Base-by-base conservation (phyloP, 2,113 vertebrate genomes). In the Dipodomys spectabilis region DNA sequence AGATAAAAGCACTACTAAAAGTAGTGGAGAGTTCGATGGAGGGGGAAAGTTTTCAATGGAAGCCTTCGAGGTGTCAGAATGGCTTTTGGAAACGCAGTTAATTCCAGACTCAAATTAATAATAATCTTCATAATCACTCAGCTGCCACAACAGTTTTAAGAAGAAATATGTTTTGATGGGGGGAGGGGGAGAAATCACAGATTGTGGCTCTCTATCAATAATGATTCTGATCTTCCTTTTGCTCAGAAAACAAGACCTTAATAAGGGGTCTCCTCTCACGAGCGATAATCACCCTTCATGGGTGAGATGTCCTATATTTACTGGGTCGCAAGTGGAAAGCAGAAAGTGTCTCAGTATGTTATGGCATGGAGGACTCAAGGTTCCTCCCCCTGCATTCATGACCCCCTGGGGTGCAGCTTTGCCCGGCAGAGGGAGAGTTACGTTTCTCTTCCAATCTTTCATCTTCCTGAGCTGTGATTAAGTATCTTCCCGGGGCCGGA, bases 261-360 rank as follows among this genome's bases (percentile, higher is more conserved):
- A 97, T 97, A 97, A 97, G 97, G 96, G 79, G 96, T 96, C 97
- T 97, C 97, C 97, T 94, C 97, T 97, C 94, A 94, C 96, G 95
- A 97, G 93, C 93, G 90, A 97, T 97, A 97, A 98, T 98, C 97
- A 98, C 97, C 98, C 97, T 98, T 98, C 98, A 97, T 97, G 98
- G 97, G 97, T 98, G 98, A 98, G 97, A 96, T 97, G 97, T 96
- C 97, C 97, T 96, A 90, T 97, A 97, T 98, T 98, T 98, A 97
- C 97, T 97, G 94, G 97, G 96, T 96, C 96, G 96, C 80, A 96
- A 96, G 96, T 93, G 97, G 82, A 97, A 98, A 98, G 96, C 97
- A 93, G 90, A 97, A 97, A 98, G 97, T 97, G 97, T 97, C 98
- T 98, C 98, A 95, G 91, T 97, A 97, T 94, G 97, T 98, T 97